phyloP scores from a whole-genome alignment of 1,140 invertebrate species.

The Calosoma granatense region DNA sequence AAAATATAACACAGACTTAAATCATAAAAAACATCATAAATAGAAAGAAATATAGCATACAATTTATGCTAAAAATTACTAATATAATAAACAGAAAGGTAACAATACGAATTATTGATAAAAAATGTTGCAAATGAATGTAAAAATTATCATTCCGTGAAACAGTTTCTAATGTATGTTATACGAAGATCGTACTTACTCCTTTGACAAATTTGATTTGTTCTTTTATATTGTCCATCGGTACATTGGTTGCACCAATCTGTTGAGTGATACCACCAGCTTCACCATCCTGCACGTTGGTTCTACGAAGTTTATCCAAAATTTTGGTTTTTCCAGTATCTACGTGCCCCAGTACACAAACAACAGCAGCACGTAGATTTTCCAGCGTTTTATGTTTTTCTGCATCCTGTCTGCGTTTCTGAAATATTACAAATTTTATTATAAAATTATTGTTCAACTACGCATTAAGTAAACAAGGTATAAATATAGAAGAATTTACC shows the following conservation, averaged over 20 bases:
- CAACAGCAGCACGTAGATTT: constrained; percentile 84
- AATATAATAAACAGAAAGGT: too few relatives aligned
- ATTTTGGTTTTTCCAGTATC: constrained; percentile 99
- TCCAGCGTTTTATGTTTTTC: constrained; percentile 72
- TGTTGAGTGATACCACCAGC: constrained; percentile 99
- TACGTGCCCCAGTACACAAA: constrained; percentile 98
- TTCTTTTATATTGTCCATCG: constrained; percentile 89
- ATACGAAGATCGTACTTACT: constrained; percentile 40
- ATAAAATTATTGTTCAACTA: too few relatives aligned
- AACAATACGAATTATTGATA: constrained; percentile 10
- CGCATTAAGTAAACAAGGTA: background rate
- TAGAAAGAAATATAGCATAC: too few relatives aligned
- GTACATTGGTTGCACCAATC: constrained; percentile 99
- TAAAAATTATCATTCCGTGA: background rate
- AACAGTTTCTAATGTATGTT: background rate
- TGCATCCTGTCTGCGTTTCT: constrained; percentile 72
- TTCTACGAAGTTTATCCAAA: constrained; percentile 88
- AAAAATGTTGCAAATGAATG: constrained; percentile 8
- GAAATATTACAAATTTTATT: constrained; percentile 23
- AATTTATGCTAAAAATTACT: too few relatives aligned
- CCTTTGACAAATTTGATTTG: constrained; percentile 90
- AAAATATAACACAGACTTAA: constrained; percentile 3
- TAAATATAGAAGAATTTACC: constrained; percentile 29
- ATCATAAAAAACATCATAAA: too few relatives aligned
- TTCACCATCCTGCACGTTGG: constrained; percentile 96